Conservation (phyloP, 1,140 invertebrate genomes). For the Bombus confusus region DNA sequence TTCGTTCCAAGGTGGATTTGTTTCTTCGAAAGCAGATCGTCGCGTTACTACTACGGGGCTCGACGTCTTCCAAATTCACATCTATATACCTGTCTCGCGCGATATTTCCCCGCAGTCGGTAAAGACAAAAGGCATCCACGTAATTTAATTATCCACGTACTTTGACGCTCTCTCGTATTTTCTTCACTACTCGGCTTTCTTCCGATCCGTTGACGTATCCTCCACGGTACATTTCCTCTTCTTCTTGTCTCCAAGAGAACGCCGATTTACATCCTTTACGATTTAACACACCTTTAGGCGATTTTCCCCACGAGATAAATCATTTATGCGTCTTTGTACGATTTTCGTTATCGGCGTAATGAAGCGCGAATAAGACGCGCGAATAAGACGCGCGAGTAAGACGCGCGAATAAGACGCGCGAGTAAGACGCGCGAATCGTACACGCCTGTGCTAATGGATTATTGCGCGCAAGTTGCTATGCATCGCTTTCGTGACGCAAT, state of each 20-base stretch:
- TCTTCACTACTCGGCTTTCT: too few species aligned
- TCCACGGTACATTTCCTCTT: rapidly evolving
- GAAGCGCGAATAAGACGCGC: constrained; percentile 25
- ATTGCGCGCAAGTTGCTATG: constrained; percentile 55
- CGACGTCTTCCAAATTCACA: neutral
- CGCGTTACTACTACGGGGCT: too few species aligned
- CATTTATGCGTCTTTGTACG: constrained; percentile 40
- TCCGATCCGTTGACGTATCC: too few species aligned
- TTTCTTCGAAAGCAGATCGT: neutral
- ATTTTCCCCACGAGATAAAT: neutral
- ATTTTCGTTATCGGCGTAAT: constrained; percentile 51
- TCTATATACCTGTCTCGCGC: neutral
- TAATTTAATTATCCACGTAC: too few species aligned
- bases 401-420: neutral
- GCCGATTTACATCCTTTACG: too few species aligned
- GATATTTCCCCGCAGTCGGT: neutral
- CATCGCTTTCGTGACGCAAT: constrained; percentile 41
- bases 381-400: neutral
- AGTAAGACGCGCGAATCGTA: neutral
- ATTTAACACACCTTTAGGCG: too few species aligned
- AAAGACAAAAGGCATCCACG: neutral
- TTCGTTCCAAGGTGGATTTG: neutral
- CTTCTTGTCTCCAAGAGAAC: neutral
- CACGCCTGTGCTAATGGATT: constrained; percentile 55
- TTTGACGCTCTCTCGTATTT: too few species aligned